Conservation (phyloP, 2,797 vertebrate genomes). For the Graptemys geographica region DNA sequence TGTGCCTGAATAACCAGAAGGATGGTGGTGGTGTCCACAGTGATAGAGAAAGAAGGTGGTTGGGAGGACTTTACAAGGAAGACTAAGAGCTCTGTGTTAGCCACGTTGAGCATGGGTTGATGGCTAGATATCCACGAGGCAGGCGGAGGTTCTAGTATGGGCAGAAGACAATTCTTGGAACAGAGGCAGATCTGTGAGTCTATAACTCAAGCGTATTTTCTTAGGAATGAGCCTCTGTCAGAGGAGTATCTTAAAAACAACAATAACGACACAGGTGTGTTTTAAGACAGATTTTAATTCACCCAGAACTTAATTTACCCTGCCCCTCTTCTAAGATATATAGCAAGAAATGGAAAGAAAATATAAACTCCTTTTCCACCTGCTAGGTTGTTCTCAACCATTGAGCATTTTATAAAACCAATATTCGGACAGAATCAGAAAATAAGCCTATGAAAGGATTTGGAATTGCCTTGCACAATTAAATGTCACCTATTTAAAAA, state of each 20-base stretch:
- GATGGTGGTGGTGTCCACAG: no score
- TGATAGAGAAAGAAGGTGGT: no score
- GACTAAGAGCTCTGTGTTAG: not conserved
- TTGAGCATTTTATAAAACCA: not conserved
- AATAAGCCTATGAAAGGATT: not conserved
- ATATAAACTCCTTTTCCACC: not conserved
- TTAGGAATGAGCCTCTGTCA: not conserved
- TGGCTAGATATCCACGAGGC: not conserved
- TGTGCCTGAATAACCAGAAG: no score
- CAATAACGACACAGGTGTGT: no score
- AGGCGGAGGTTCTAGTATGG: not conserved
- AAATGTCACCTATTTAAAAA: not conserved
- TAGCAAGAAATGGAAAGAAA: not conserved
- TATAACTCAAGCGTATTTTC: not conserved
- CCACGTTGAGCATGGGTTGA: not conserved
- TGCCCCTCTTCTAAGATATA: not conserved
- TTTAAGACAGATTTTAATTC: not conserved
- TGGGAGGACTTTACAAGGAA: no score
- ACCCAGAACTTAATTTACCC: not conserved
- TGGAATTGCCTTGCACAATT: not conserved
- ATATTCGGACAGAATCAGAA: not conserved
- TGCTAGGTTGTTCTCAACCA: not conserved
- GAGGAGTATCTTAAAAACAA: not conserved
- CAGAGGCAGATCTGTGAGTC: not conserved
- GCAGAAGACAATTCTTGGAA: not conserved